phyloP scores from a whole-genome alignment of 2,888 invertebrate species.

The Thumatha senex region DNA sequence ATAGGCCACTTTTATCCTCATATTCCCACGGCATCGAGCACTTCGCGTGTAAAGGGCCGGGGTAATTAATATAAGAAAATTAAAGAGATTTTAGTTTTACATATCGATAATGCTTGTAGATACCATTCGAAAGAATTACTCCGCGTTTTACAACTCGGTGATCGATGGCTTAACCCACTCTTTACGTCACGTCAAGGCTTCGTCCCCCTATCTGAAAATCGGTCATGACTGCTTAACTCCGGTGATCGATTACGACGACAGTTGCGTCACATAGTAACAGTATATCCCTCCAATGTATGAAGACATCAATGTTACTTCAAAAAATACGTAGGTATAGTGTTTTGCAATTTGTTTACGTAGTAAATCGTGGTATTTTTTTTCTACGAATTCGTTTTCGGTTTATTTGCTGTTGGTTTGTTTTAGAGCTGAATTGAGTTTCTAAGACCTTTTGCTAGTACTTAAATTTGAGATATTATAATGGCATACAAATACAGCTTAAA shows the following conservation, averaged over 20 bases:
- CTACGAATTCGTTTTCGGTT: neutral
- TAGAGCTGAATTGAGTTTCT: too few relatives aligned
- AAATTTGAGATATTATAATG: too few relatives aligned
- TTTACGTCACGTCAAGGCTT: neutral
- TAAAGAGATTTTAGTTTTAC: too few relatives aligned
- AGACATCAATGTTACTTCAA: neutral
- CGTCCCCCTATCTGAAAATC: neutral
- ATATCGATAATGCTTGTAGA: too few relatives aligned
- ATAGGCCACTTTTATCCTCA: too few relatives aligned
- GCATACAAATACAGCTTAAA: too few relatives aligned
- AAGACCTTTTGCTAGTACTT: too few relatives aligned
- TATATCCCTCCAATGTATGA: neutral
- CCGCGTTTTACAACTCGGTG: neutral
- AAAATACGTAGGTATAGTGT: neutral
- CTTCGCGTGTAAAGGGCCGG: too few relatives aligned
- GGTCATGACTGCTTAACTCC: slow-evolving; percentile 2
- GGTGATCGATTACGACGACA: slow-evolving; percentile 3
- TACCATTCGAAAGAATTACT: neutral
- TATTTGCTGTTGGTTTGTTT: too few relatives aligned
- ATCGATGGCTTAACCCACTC: slow-evolving; percentile 2
- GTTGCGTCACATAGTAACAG: neutral
- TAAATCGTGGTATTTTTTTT: neutral
- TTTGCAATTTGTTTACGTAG: neutral
- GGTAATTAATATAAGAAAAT: too few relatives aligned
- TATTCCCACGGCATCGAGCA: too few relatives aligned